These are phyloP conservation scores for Pilophorus perplexus DNA, from an alignment of 2,888 invertebrate genomes.

Conservation along the genomic window DNA sequence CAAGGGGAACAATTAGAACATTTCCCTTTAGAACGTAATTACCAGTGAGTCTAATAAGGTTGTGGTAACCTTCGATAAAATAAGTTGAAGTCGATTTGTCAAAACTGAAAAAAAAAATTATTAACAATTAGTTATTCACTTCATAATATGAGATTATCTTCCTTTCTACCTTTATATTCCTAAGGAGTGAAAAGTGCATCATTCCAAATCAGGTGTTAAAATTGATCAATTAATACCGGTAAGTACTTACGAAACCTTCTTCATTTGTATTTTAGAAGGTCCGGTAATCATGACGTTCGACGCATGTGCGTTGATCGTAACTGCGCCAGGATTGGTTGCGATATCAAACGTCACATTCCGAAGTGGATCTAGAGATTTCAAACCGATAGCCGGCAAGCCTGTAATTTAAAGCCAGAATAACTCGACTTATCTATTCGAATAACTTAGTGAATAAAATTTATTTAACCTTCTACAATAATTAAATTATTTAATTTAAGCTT, in stretches of 20 bases:
- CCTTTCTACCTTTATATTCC: no score
- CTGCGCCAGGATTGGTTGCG: neutral
- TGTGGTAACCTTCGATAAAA: constrained; percentile 25
- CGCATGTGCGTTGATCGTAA: neutral
- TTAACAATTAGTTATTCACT: neutral
- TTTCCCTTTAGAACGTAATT: constrained; percentile 14
- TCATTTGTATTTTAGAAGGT: constrained; percentile 17
- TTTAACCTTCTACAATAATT: neutral
- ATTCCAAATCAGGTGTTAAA: no score
- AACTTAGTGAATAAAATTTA: neutral
- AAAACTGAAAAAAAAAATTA: constrained; percentile 2
- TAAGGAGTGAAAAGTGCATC: no score
- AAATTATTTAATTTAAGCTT: neutral
- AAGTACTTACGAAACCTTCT: constrained; percentile 11
- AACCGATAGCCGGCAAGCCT: constrained; percentile 9
- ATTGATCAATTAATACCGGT: no score
- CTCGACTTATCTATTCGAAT: neutral
- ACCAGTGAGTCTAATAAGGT: constrained; percentile 17
- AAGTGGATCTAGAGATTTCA: constrained; percentile 14
- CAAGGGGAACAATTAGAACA: constrained; percentile 2
- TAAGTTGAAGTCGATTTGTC: neutral
- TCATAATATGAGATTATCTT: no score
- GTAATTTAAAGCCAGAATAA: neutral
- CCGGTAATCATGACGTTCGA: constrained; percentile 15
- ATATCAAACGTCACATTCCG: constrained; percentile 1